Conservation (phyloP, 2,113 vertebrate species). For the Calypte anna region DNA sequence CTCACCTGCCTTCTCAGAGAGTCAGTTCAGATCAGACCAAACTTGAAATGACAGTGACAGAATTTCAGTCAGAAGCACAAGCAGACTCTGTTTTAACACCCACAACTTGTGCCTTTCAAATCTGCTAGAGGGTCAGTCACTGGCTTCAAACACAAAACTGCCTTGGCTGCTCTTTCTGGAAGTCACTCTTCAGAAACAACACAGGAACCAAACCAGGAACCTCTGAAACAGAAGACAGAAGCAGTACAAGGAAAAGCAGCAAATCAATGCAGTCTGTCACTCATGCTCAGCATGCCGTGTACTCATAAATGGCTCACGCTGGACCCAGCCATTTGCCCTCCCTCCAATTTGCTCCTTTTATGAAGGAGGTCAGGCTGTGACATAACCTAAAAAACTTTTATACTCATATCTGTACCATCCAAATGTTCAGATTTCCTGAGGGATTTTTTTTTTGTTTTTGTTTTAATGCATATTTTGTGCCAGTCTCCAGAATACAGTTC, state of each 20-base stretch:
- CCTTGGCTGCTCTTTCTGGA: background rate
- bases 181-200: background rate
- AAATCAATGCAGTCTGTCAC: background rate
- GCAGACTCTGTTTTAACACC: background rate
- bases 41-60: background rate
- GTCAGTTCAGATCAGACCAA: background rate
- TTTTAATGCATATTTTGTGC: background rate
- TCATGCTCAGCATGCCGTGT: accelerated
- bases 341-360: background rate
- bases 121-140: background rate
- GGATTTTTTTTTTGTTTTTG: background rate
- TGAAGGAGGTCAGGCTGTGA: background rate
- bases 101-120: accelerated
- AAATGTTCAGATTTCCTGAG: background rate
- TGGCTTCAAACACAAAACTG: background rate
- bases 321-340: background rate
- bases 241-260: background rate
- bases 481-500: background rate
- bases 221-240: background rate
- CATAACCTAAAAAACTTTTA: background rate
- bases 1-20: background rate
- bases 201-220: background rate
- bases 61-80: background rate
- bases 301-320: background rate
- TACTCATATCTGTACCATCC: background rate